Evolutionary conservation across 2,888 invertebrate species (phyloP), one percentile per base, ranked within the genome.

Genomic region (Pyrrhia umbra): DNA sequence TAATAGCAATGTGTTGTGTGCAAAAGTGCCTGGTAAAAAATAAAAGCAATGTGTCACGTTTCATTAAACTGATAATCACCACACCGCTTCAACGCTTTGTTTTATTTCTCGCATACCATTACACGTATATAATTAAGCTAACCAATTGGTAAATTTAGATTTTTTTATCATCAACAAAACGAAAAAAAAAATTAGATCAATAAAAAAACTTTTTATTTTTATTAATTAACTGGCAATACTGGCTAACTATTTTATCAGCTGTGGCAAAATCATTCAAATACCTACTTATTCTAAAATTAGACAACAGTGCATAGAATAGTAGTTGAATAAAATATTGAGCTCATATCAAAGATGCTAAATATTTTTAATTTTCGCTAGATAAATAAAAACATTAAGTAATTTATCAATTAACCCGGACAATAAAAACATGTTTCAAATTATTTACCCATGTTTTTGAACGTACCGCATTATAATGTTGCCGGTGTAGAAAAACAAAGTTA

Each of bases 1-100:
- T 39, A n/a, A 49, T 13, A n/a, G 9, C 10, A 42, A 25, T 54
- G 18, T 58, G 47, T 23, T 46, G 39, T 37, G 39, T 50, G 42
- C 37, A 50, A 27, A 60, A 64, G 43, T 72, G 68, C 77, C 79
- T 79, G 45, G 20, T 45, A 47, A 60, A 65, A 79, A 68, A 67
- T 60, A 51, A 74, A 67, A 57, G 79, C 75, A 72, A 64, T 23
- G 49, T 62, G 30, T 68, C 58, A 67, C 40, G 23, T 37, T 40
- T 54, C 40, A 58, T 50, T 55, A 63, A 59, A 65, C 43, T 74
- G 52, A 46, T 46, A 56, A 58, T 50, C 46, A 73, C 69, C 45
- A 60, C 65, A 61, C 64, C 18, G 77, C 75, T 77, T 64, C 9
- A 23, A 42, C 18, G 68, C 57, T 55, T 67, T 64, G 63, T 68